Evolutionary conservation across 2,797 vertebrate genomes (phyloP).

Genomic region (Poeciliopsis turneri): DNA sequence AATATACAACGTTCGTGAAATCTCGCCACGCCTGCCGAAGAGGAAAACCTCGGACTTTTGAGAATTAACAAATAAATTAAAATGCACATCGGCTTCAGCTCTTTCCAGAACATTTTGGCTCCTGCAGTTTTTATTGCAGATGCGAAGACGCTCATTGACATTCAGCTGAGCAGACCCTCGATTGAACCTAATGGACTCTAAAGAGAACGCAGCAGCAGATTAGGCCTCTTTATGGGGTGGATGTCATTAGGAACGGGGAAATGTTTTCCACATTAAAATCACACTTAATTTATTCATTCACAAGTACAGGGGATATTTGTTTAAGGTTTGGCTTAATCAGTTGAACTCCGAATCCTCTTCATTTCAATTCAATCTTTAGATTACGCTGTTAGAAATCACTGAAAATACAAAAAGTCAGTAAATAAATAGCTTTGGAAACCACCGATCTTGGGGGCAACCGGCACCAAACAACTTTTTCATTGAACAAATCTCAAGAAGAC

Average conservation of each 20-base stretch:
- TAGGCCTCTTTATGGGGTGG: neutral
- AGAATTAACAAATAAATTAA: neutral
- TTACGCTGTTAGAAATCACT: neutral
- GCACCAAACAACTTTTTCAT: neutral
- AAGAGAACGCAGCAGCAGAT: neutral
- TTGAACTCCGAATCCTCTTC: neutral
- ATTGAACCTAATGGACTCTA: neutral
- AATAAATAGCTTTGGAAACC: neutral
- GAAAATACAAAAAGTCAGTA: neutral
- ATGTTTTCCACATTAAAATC: neutral
- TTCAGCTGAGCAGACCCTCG: neutral
- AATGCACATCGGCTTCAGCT: constrained; percentile 2
- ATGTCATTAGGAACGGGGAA: neutral
- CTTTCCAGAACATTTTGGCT: neutral
- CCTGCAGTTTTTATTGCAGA: neutral
- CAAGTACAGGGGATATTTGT: neutral
- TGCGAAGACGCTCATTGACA: neutral
- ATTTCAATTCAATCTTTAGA: neutral
- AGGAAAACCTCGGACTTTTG: neutral
- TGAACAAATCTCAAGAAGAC: neutral
- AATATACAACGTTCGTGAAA: neutral
- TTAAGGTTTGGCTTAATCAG: neutral
- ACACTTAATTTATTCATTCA: neutral
- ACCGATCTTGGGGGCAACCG: neutral
- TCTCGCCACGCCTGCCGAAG: neutral